phyloP scores from a whole-genome alignment of 2,797 vertebrate genomes.

The Lagocephalus sceleratus region DNA sequence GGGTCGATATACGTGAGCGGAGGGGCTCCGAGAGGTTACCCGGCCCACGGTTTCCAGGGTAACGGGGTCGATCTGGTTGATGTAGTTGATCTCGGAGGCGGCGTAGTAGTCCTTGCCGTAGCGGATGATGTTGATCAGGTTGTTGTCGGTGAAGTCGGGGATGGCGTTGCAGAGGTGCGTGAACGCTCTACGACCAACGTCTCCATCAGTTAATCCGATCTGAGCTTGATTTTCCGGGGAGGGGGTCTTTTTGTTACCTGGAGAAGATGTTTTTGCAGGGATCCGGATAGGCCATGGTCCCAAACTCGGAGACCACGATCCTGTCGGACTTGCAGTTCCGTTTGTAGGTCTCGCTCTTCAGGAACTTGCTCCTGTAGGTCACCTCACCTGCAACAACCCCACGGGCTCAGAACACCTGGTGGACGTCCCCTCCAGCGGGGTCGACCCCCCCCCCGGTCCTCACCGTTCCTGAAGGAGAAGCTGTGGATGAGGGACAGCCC shows the following conservation, averaged over 20 bases:
- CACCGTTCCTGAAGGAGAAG: constrained; percentile 87
- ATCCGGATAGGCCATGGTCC: constrained; percentile 92
- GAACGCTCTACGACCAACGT: constrained; percentile 74
- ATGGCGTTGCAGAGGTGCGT: constrained; percentile 84
- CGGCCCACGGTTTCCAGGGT: constrained; percentile 87
- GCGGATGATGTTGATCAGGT: constrained; percentile 90
- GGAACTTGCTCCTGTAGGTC: constrained; percentile 88
- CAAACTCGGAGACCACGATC: constrained; percentile 93
- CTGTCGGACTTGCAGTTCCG: constrained; percentile 82
- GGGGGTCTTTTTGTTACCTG: constrained; percentile 73
- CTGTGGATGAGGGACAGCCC: constrained; percentile 90
- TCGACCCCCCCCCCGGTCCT: too few relatives aligned
- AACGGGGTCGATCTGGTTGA: constrained; percentile 84
- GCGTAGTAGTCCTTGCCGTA: constrained; percentile 88
- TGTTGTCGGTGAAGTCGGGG: constrained; percentile 96
- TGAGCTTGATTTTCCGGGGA: too few relatives aligned
- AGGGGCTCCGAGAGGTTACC: constrained; percentile 57
- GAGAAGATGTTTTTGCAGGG: constrained; percentile 94
- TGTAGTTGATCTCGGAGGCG: constrained; percentile 89
- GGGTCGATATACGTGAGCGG: neutral
- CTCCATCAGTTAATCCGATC: too few relatives aligned
- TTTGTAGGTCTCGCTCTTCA: constrained; percentile 86
- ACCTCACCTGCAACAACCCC: constrained; percentile 81
- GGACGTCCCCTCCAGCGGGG: too few relatives aligned
- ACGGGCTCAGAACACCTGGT: neutral